These are phyloP conservation scores for Micromussa lordhowensis DNA, from an alignment of 92 coral and sea anemone species.

Conservation along the genomic window DNA sequence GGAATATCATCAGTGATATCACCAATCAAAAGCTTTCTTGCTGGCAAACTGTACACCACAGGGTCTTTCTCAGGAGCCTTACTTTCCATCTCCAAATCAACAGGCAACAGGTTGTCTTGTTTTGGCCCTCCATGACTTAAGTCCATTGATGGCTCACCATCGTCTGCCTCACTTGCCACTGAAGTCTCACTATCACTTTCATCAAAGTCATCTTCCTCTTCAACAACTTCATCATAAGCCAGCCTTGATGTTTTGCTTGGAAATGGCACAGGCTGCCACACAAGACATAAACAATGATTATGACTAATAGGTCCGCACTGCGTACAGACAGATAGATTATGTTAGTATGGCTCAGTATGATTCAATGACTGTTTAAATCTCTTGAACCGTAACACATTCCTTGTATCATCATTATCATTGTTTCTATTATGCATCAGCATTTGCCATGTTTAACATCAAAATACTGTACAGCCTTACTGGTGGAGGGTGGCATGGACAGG, in stretches of 20 bases:
- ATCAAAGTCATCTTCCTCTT: slow-evolving; percentile 19
- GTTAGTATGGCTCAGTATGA: too few species aligned
- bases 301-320: too few species aligned
- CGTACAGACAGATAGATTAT: too few species aligned
- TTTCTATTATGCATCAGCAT: too few species aligned
- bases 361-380: too few species aligned
- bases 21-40: not conserved
- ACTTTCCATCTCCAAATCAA: not conserved
- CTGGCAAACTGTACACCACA: slow-evolving; percentile 14
- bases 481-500: too few species aligned
- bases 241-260: not conserved
- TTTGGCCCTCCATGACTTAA: not conserved
- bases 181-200: slow-evolving; percentile 28
- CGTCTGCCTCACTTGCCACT: slow-evolving; percentile 17
- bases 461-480: too few species aligned
- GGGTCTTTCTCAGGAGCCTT: not conserved
- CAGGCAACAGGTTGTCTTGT: not conserved
- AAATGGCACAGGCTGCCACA: not conserved
- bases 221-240: slow-evolving; percentile 1
- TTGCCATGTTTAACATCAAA: too few species aligned
- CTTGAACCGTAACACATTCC: too few species aligned
- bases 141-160: not conserved
- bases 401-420: too few species aligned
- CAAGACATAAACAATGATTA: not conserved
- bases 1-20: slow-evolving; percentile 14